phyloP scores from a whole-genome alignment of 2,888 invertebrate genomes.

The Lapara coniferarum region DNA sequence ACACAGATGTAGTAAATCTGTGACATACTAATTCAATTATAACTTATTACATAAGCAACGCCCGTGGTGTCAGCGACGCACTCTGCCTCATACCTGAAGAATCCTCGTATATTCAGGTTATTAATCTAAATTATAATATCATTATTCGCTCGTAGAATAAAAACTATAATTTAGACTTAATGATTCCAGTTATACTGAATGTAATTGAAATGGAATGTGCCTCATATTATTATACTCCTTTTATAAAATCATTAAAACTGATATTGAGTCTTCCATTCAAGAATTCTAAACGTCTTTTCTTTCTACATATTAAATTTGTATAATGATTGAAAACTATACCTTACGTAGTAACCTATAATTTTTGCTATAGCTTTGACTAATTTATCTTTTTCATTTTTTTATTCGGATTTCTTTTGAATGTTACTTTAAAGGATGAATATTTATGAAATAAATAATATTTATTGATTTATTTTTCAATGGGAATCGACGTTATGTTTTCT shows the following conservation, averaged over 20 bases:
- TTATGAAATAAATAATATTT: no score
- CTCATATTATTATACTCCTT: not conserved
- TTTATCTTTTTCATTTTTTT: no score
- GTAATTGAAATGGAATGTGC: not conserved
- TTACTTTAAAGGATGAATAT: no score
- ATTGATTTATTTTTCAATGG: no score
- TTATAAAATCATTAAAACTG: not conserved
- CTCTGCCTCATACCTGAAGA: not conserved
- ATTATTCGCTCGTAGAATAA: not conserved
- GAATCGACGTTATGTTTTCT: no score
- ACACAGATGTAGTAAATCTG: constrained; percentile 13
- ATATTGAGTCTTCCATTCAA: no score
- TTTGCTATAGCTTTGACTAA: no score
- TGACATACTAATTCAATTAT: constrained; percentile 23
- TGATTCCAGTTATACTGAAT: not conserved
- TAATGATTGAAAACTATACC: no score
- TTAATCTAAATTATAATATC: not conserved
- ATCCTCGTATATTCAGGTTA: constrained; percentile 1
- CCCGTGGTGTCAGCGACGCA: not conserved
- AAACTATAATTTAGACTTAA: not conserved
- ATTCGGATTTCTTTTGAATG: no score
- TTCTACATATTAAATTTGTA: no score
- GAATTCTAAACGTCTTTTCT: no score
- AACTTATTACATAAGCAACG: constrained; percentile 1
- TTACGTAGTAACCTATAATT: no score